Evolutionary conservation across 2,888 invertebrate genomes (phyloP).

Genomic region (Melangyna quadrimaculata): DNA sequence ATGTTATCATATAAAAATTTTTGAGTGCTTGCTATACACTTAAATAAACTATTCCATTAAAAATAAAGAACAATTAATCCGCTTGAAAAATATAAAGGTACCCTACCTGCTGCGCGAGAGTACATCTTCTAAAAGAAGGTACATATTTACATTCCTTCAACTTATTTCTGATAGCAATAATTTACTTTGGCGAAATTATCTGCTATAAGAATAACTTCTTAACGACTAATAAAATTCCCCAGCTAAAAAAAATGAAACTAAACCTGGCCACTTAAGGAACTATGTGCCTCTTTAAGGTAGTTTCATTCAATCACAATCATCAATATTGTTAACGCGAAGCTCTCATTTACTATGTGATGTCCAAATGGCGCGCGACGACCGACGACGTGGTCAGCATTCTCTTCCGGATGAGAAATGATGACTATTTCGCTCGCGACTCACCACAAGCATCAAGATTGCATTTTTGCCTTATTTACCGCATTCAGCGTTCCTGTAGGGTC

Average conservation of each 20-base stretch:
- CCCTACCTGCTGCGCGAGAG: neutral
- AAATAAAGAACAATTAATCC: neutral
- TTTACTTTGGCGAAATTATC: neutral
- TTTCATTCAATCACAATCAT: slow-evolving; percentile 19
- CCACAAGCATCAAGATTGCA: slow-evolving; percentile 33
- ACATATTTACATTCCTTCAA: neutral
- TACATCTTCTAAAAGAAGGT: neutral
- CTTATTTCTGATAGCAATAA: neutral
- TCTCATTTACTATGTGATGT: slow-evolving; percentile 16
- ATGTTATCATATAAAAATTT: too few species aligned
- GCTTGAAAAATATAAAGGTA: neutral
- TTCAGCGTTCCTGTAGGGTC: slow-evolving; percentile 21
- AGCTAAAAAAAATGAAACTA: neutral
- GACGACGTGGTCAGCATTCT: neutral
- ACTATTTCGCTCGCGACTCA: slow-evolving; percentile 21
- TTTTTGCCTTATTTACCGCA: slow-evolving; percentile 26
- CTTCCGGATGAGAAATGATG: slow-evolving; percentile 15
- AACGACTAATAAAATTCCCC: neutral
- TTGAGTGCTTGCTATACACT: too few species aligned
- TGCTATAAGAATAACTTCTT: neutral
- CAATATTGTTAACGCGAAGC: slow-evolving; percentile 24
- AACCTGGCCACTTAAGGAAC: neutral
- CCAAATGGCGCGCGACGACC: too few species aligned
- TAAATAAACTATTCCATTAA: too few species aligned
- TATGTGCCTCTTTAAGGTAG: neutral